A percentile compares a stretch with the other conserved stretches of the same genome.
phyloP scores from a whole-genome alignment of 64 coral and sea anemone species.

The Pachyseris speciosa region DNA sequence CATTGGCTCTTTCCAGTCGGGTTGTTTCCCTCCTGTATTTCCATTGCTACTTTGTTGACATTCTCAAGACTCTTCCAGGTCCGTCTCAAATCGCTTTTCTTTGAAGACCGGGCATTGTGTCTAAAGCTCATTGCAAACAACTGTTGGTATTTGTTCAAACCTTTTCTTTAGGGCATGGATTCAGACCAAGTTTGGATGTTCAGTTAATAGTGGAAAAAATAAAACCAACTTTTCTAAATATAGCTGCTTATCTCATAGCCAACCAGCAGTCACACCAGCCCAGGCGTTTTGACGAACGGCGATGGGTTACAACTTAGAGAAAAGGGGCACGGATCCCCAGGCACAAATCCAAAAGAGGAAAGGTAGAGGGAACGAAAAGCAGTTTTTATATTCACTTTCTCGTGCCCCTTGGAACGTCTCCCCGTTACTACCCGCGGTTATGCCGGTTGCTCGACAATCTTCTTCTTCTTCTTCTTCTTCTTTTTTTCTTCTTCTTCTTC shows the following conservation, averaged over 20 bases:
- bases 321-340: background rate
- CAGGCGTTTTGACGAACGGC: background rate
- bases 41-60: conserved; percentile 83
- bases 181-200: background rate
- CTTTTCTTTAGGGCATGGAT: conserved; percentile 29
- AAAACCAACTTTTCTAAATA: background rate
- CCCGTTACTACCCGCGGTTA: too few species aligned
- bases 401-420: too few species aligned
- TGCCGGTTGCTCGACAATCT: too few species aligned
- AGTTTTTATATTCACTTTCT: too few species aligned
- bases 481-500: too few species aligned
- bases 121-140: conserved; percentile 42
- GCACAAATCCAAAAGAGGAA: too few species aligned
- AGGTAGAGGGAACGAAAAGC: too few species aligned
- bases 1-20: background rate
- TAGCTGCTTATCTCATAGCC: conserved; percentile 17
- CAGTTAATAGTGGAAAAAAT: background rate
- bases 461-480: too few species aligned
- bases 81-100: conserved; percentile 22
- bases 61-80: conserved; percentile 92
- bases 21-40: conserved; percentile 75
- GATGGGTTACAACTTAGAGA: background rate
- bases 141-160: background rate
- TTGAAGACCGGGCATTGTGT: background rate
- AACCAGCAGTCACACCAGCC: background rate